Evolutionary conservation across 2,797 vertebrate species (phyloP), one percentile per base, ranked within the genome.

Genomic region (Nyctibius grandis): DNA sequence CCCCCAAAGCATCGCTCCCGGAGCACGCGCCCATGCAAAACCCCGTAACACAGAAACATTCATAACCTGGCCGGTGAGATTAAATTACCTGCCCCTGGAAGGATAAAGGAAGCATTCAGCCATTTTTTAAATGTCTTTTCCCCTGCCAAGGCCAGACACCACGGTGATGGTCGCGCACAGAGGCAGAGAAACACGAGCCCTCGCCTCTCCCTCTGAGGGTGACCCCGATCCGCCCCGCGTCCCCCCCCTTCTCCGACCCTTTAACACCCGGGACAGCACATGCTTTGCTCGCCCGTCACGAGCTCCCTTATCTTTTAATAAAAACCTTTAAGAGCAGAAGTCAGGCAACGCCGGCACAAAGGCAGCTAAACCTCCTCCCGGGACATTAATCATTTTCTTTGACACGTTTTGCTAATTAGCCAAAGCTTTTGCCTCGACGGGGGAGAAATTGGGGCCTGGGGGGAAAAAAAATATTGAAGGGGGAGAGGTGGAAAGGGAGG

Each of bases 341-440:
- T 93, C 92, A 85, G 93, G 89, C 87, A 61, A 67, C 22, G 85
- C 78, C 6, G 0, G 80, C 93, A 94, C 93, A 93, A 87, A 94
- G 91, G 95, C 95, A 83, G 84, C 92, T 74, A 45, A 68, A 74
- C 89, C 92, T 93, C 95, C 86, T 95, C 93, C 72, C 33, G 68
- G 92, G 93, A 93, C 88, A 95, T 96, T 91, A 85, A 96, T 95
- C 92, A 92, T 89, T 85, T 92, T 94, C 91, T 91, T 88, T 89
- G 95, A 93, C 93, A 69, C 50, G 25, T 94, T 94, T 96, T 93
- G 92, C 92, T 97, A 97, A 96, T 97, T 95, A 96, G 92, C 78
- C 82, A 76, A 93, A 95, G 75, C 56, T 1, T 95, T 95, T 40
- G 60, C 89, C 91, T 85, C 45, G 1, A 92, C 60, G 40, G 89